These are phyloP conservation scores for Masnerella sp. DNA, from an alignment of 2,888 invertebrate species.

Conservation along the genomic window DNA sequence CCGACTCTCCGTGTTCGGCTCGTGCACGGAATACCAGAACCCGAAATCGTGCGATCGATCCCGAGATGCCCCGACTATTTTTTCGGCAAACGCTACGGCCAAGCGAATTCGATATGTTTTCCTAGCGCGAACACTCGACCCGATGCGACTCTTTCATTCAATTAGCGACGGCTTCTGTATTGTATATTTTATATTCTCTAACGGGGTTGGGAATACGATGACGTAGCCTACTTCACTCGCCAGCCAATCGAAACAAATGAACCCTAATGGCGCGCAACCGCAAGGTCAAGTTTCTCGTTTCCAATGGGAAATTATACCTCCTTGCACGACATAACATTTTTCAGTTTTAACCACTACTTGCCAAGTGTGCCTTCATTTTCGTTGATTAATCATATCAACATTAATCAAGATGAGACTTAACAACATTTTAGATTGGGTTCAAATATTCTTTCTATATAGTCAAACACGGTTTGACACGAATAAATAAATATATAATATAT, in stretches of 20 bases:
- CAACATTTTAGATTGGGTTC: no score
- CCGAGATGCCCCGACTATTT: slow-evolving; percentile 9
- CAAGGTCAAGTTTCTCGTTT: slow-evolving; percentile 13
- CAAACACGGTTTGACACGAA: no score
- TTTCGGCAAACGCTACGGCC: slow-evolving; percentile 8
- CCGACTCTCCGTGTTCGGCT: slow-evolving; percentile 26
- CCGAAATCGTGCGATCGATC: slow-evolving; percentile 32
- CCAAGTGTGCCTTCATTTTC: no score
- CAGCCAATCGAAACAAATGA: slow-evolving; percentile 28
- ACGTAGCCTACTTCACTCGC: slow-evolving; percentile 1
- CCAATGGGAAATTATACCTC: slow-evolving; percentile 7
- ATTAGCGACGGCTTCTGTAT: slow-evolving; percentile 17
- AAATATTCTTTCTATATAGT: no score
- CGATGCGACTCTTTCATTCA: slow-evolving; percentile 19
- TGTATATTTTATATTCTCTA: no score
- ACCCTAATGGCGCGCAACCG: slow-evolving; percentile 10
- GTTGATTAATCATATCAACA: no score
- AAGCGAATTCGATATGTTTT: slow-evolving; percentile 28
- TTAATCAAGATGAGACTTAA: no score
- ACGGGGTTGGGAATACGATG: background rate
- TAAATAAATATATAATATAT: no score
- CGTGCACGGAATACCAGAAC: slow-evolving; percentile 13
- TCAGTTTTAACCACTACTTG: no score
- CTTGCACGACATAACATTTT: no score
- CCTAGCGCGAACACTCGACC: slow-evolving; percentile 14